Conservation (phyloP, 1,140 invertebrate genomes). For the Ditylenchus dipsaci region DNA sequence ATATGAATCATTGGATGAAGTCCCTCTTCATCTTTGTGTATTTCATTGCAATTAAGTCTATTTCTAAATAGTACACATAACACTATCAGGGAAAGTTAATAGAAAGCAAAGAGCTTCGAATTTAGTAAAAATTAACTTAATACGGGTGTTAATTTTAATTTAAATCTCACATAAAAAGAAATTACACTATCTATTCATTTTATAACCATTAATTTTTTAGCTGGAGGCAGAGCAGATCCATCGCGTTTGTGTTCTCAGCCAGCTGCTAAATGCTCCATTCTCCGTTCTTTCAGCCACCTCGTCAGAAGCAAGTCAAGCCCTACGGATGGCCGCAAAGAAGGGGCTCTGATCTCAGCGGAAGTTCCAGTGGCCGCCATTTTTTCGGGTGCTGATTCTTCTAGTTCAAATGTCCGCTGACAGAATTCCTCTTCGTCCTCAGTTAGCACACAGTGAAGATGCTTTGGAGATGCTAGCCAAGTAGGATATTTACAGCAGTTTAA, state of each 20-base stretch:
- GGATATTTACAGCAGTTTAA: slow-evolving; percentile 58
- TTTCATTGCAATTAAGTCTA: too few species aligned
- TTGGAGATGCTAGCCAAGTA: slow-evolving; percentile 71
- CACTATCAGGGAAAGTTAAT: too few species aligned
- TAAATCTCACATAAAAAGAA: too few species aligned
- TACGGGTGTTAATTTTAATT: too few species aligned
- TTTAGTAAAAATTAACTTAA: too few species aligned
- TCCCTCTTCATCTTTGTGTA: too few species aligned
- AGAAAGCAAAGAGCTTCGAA: too few species aligned
- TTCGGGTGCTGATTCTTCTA: slow-evolving; percentile 65
- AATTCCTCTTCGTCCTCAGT: slow-evolving; percentile 75
- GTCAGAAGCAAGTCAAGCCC: slow-evolving; percentile 74
- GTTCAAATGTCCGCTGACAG: slow-evolving; percentile 71
- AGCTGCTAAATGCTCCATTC: slow-evolving; percentile 79
- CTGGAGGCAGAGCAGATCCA: slow-evolving; percentile 91
- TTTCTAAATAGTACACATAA: too few species aligned
- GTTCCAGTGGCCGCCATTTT: slow-evolving; percentile 76
- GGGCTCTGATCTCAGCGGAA: slow-evolving; percentile 76
- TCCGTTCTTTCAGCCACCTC: slow-evolving; percentile 93
- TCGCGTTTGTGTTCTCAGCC: slow-evolving; percentile 85
- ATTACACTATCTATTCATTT: too few species aligned
- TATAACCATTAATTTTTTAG: too few species aligned
- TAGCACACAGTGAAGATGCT: slow-evolving; percentile 74
- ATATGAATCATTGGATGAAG: too few species aligned
- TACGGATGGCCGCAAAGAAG: slow-evolving; percentile 70